These are phyloP conservation scores for Vollenhovia emeryi DNA, from an alignment of 1,140 invertebrate species.

Conservation along the genomic window DNA sequence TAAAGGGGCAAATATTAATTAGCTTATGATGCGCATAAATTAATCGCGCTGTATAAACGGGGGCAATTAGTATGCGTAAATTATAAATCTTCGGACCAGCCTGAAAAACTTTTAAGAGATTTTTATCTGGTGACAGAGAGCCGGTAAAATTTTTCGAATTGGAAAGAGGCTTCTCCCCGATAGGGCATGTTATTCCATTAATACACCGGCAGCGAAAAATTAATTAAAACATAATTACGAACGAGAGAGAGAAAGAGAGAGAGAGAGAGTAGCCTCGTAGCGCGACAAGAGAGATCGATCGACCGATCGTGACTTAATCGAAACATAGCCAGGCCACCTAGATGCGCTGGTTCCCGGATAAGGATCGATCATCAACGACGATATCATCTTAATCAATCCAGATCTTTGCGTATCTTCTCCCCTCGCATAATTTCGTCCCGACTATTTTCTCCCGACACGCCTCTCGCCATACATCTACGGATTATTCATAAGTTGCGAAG, in stretches of 20 bases:
- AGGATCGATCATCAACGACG: constrained; percentile 62
- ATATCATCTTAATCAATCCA: constrained; percentile 71
- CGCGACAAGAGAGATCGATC: constrained; percentile 52
- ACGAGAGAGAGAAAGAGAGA: no score
- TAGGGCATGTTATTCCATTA: constrained; percentile 54
- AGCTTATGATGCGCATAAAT: constrained; percentile 16
- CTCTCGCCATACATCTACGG: not conserved
- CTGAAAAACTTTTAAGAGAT: not conserved
- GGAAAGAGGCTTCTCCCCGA: not conserved
- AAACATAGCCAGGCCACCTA: constrained; percentile 70
- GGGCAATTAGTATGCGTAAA: constrained; percentile 13
- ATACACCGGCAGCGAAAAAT: constrained; percentile 63
- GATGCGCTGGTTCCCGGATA: constrained; percentile 52
- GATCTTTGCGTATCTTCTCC: constrained; percentile 51
- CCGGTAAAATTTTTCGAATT: not conserved
- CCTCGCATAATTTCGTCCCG: constrained; percentile 47
- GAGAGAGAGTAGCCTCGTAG: constrained; percentile 24
- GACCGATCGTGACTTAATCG: constrained; percentile 72
- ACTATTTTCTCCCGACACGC: constrained; percentile 28
- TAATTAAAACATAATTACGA: constrained; percentile 71
- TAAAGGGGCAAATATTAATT: constrained; percentile 4
- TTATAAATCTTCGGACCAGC: not conserved
- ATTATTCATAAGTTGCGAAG: constrained; percentile 39
- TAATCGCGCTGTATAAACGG: constrained; percentile 20
- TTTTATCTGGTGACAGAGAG: not conserved